Evolutionary conservation across 2,888 invertebrate genomes (phyloP), one percentile per base, ranked within the genome.

Genomic region (Saturnia japonica): DNA sequence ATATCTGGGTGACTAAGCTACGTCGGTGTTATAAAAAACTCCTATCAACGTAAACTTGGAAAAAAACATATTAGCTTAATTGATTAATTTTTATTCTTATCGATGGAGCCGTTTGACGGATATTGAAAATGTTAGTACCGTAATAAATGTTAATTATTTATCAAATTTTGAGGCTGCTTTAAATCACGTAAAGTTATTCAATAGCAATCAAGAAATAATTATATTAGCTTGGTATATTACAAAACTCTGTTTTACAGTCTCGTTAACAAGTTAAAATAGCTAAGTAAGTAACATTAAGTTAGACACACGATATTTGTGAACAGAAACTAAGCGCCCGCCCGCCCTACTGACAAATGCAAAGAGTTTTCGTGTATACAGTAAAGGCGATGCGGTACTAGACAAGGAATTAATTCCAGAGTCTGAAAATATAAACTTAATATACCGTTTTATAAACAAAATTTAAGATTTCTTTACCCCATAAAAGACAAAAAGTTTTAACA

Each of bases 341-440:
- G 74, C 80, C 80, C 78, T 72, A 85, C 90, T 91, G 91, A 90
- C 91, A 91, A 88, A 88, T 88, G 88, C 90, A 90, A 87, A 87
- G 84, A 85, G 57, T 28, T 60, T 60, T 25, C 57, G 57, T 28
- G 57, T 28, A 4, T 28, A 60, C 14, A 14, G 57, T 25, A 60
- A 14, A 28, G 14, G 80, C 81, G 85, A 87, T 86, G 86, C 85
- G 82, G 85, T 76, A 71, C 54, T 25, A 45, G 25, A 3, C 54
- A 54, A 47, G 4, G 11, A 54, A 54, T 22, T 54, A 54, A 54
- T 54, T 9, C 28, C 28, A 28, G 25, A 3, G 12, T 14, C 57
- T 60, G 14, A 57, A 57, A 57, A 25, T 25, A 2, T 25, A 8
- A 22, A 54, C 25, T n/a, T 8, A n/a, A 51, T n/a, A n/a, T n/a